A percentile compares a stretch with the other conserved stretches of the same genome.
Conservation (phyloP, 2,113 vertebrate genomes). For the Austrofundulus limnaeus region DNA sequence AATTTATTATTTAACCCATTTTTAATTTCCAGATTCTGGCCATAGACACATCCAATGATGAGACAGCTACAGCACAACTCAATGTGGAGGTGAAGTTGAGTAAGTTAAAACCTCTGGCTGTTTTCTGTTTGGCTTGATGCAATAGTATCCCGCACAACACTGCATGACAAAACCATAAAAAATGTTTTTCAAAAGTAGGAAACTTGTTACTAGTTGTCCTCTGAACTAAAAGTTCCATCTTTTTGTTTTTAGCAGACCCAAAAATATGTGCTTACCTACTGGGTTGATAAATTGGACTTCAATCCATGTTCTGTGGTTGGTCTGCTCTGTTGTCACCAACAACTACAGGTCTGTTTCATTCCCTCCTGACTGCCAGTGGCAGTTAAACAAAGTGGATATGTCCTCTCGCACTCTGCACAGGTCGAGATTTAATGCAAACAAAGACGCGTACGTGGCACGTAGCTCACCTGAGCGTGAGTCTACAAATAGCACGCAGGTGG, state of each 20-base stretch:
- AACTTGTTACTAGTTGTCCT: background rate
- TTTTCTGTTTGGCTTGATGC: background rate
- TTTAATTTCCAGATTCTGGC: slow-evolving; percentile 63
- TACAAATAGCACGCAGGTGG: too few relatives aligned
- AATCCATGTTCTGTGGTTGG: slow-evolving; percentile 27
- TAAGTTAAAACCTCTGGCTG: slow-evolving; percentile 28
- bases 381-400: too few relatives aligned
- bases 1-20: background rate
- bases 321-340: slow-evolving; percentile 16
- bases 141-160: background rate
- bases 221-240: background rate
- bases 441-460: too few relatives aligned
- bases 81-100: slow-evolving; percentile 65
- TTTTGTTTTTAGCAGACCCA: background rate
- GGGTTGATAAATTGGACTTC: background rate
- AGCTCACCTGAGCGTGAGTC: too few relatives aligned
- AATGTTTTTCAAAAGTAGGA: background rate
- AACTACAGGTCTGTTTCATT: too few relatives aligned
- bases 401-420: too few relatives aligned
- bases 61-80: slow-evolving; percentile 47
- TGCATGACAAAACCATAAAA: background rate
- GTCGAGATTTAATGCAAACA: too few relatives aligned
- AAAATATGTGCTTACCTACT: background rate
- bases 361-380: too few relatives aligned
- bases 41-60: slow-evolving; percentile 48